Conservation (phyloP, 2,888 invertebrate species). For the Drosophila yooni region DNA sequence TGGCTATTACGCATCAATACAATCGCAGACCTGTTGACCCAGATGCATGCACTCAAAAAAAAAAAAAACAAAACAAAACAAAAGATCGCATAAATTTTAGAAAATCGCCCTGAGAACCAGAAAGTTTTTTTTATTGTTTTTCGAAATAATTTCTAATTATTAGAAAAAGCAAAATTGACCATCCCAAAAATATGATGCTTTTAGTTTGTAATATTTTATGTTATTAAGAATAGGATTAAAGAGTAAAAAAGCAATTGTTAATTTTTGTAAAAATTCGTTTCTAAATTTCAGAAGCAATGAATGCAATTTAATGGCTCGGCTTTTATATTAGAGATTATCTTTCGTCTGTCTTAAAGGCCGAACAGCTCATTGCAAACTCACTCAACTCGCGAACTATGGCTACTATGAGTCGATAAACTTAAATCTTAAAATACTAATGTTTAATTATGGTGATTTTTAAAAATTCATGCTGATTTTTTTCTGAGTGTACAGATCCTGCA, state of each 20-base stretch:
- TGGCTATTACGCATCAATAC: slow-evolving; percentile 50
- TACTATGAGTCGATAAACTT: background rate
- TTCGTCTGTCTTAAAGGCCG: background rate
- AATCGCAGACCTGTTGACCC: slow-evolving; percentile 45
- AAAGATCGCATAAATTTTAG: too few relatives aligned
- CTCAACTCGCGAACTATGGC: background rate
- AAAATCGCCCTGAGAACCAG: background rate
- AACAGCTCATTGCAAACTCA: background rate
- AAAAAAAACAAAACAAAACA: background rate
- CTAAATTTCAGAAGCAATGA: background rate
- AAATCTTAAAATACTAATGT: background rate
- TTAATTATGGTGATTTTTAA: background rate
- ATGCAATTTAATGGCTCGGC: background rate
- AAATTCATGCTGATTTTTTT: background rate
- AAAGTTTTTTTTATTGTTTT: background rate
- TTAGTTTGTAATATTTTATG: background rate
- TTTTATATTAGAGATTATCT: background rate
- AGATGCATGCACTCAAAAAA: slow-evolving; percentile 29
- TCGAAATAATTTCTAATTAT: background rate
- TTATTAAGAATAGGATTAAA: background rate
- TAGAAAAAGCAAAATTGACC: background rate
- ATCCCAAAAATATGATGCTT: background rate
- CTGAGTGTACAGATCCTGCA: slow-evolving; percentile 14
- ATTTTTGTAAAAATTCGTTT: background rate
- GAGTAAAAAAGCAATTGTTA: background rate